A percentile compares a stretch with the other conserved stretches of the same genome.
Conservation (phyloP, 2,888 invertebrate species). For the Tetrapedia diversipes region DNA sequence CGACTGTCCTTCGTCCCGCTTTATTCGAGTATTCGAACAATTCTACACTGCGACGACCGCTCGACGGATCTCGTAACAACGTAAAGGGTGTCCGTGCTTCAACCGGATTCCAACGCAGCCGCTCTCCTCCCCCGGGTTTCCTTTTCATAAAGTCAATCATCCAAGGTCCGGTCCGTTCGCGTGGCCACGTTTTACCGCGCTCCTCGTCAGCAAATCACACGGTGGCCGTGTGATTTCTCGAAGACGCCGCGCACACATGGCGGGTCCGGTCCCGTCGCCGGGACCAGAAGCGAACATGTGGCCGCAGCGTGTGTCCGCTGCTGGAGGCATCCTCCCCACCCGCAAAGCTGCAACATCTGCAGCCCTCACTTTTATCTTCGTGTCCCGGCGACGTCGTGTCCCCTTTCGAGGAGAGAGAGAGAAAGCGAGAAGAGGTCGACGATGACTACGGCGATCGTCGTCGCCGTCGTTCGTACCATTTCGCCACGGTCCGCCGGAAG, state of each 20-base stretch:
- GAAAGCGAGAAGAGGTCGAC: neutral
- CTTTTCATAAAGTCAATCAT: neutral
- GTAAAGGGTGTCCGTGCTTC: no score
- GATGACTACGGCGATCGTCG: neutral
- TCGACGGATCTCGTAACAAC: no score
- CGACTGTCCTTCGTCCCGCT: no score
- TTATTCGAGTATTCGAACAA: no score
- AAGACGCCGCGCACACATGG: slow-evolving; percentile 34
- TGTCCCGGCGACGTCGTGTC: slow-evolving; percentile 1
- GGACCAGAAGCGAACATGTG: slow-evolving; percentile 56
- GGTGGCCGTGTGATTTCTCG: slow-evolving; percentile 40
- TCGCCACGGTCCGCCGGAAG: slow-evolving; percentile 1
- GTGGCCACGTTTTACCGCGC: no score
- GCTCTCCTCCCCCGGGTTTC: neutral
- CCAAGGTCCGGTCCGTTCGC: no score
- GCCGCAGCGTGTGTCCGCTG: slow-evolving; percentile 54
- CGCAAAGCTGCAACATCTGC: slow-evolving; percentile 59
- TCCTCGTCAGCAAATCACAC: slow-evolving; percentile 17
- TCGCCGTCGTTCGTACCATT: neutral
- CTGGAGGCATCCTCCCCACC: slow-evolving; percentile 49
- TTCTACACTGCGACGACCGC: no score
- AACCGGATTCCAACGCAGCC: no score
- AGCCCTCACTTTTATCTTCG: slow-evolving; percentile 44
- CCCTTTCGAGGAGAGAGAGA: neutral
- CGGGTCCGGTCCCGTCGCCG: neutral